phyloP scores from a whole-genome alignment of 53 echinoderm and acorn worm genomes.

The Patiria pectinifera region DNA sequence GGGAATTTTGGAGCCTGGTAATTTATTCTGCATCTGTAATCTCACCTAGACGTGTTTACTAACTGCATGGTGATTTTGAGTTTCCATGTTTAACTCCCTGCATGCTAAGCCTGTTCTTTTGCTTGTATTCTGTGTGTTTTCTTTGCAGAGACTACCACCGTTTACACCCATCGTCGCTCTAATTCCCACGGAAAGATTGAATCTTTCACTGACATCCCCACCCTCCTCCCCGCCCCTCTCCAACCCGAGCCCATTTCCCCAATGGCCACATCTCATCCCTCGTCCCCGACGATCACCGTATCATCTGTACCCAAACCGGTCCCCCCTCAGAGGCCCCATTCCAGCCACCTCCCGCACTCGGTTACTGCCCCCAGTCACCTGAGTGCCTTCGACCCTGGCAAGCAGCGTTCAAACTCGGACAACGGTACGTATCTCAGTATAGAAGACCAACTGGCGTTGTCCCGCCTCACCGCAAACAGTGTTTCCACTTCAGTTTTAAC shows the following conservation, averaged over 20 bases:
- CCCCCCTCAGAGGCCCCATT: constrained; percentile 56
- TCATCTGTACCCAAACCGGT: constrained; percentile 18
- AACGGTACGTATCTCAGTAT: constrained; percentile 43
- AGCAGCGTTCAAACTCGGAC: constrained; percentile 68
- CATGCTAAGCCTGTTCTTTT: constrained; percentile 50
- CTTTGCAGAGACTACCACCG: constrained; percentile 60
- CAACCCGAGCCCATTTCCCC: constrained; percentile 37
- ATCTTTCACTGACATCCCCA: constrained; percentile 38
- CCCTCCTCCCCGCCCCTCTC: not conserved
- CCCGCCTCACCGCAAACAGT: constrained; percentile 10
- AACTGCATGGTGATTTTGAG: constrained; percentile 24
- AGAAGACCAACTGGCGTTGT: constrained; percentile 3
- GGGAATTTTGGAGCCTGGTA: too few species aligned
- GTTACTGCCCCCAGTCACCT: constrained; percentile 62
- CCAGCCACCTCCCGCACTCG: constrained; percentile 70
- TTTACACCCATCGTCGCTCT: constrained; percentile 79
- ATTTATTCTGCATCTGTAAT: not conserved
- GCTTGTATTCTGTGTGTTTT: constrained; percentile 39
- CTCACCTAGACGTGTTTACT: not conserved
- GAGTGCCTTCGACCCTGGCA: constrained; percentile 60
- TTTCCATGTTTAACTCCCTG: not conserved
- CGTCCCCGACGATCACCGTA: constrained; percentile 35
- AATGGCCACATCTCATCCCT: constrained; percentile 8
- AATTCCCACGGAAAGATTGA: constrained; percentile 81
- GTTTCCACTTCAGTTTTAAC: constrained; percentile 47